These are phyloP conservation scores for Leontopithecus rosalia DNA, from an alignment of 2,797 vertebrate genomes.

Conservation along the genomic window DNA sequence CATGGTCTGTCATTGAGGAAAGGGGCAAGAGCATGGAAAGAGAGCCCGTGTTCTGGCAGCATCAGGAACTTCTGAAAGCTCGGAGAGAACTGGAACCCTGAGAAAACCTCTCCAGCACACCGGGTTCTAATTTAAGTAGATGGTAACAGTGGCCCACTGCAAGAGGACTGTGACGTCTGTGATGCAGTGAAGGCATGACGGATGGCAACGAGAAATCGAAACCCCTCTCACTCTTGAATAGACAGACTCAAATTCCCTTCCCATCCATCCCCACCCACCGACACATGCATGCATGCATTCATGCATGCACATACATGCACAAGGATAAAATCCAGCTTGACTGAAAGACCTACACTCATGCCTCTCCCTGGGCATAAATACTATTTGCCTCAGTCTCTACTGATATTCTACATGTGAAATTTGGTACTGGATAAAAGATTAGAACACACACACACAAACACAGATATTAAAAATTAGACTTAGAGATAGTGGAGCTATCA, in stretches of 20 bases:
- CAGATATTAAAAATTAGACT: not conserved
- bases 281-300: not conserved
- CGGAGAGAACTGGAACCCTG: too few species aligned
- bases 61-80: not conserved
- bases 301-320: not conserved
- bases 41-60: accelerated
- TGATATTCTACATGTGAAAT: not conserved
- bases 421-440: not conserved
- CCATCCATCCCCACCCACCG: not conserved
- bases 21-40: not conserved
- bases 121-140: not conserved
- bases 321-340: not conserved
- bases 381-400: not conserved
- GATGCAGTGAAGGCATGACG: not conserved
- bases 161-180: not conserved
- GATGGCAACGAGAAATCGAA: not conserved
- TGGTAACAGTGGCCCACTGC: not conserved
- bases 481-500: not conserved
- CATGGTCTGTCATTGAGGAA: accelerated
- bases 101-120: not conserved
- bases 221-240: not conserved
- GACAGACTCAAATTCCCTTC: not conserved
- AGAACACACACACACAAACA: not conserved
- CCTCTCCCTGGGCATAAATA: not conserved
- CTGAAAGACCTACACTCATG: not conserved